Evolutionary conservation across 2,797 vertebrate genomes (phyloP).

Genomic region (Sarcophilus harrisii): DNA sequence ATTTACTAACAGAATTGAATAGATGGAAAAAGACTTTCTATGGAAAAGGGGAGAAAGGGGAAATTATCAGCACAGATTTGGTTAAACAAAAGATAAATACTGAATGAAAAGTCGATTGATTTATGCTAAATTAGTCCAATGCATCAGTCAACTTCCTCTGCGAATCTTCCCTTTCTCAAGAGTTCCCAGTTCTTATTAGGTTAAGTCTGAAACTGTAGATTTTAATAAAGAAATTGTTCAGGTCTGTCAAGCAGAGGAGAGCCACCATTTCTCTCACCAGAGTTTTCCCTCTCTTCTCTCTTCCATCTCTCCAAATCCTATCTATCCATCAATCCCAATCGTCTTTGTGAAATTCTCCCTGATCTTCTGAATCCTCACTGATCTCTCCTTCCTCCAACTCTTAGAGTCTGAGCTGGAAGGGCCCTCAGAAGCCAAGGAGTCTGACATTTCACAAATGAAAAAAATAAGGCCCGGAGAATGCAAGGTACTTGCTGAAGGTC

Average conservation of each 20-base stretch:
- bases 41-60: background rate
- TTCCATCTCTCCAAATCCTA: background rate
- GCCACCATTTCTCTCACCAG: background rate
- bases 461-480: background rate
- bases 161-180: background rate
- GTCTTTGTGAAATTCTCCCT: background rate
- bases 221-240: background rate
- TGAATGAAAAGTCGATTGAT: background rate
- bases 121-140: background rate
- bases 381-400: background rate
- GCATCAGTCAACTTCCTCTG: background rate
- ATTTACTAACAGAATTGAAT: background rate
- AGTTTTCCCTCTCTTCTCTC: background rate
- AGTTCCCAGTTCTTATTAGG: background rate
- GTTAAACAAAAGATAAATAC: background rate
- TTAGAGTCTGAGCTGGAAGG: background rate
- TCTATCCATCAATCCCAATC: background rate
- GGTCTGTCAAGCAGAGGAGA: too few species aligned
- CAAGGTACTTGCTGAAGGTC: background rate
- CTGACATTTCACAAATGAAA: background rate
- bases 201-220: background rate
- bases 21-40: background rate
- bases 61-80: background rate
- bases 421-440: background rate
- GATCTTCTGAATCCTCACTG: background rate